Evolutionary conservation across 2,888 invertebrate species (phyloP), one percentile per base, ranked within the genome.

Genomic region (Margaritifera margaritifera): DNA sequence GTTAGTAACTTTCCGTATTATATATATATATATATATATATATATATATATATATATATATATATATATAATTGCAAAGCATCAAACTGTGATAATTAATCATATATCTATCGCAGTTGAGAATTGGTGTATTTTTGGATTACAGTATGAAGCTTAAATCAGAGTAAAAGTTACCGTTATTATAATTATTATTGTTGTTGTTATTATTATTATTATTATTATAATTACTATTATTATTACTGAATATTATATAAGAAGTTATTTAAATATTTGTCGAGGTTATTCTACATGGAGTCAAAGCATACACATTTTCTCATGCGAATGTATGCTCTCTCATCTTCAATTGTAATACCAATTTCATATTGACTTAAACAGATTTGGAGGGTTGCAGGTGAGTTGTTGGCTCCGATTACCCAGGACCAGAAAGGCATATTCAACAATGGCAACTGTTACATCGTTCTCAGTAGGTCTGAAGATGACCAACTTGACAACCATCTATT

Each of bases 401-500:
- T 82, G 31, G 72, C 68, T n/a, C 24, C 52, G 27, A 55, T 80
- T 15, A 67, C 66, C 1, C 77, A 76, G 75, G 78, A 82, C 54
- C 79, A 82, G 57, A 72, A 74, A 55, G 82, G 85, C 4, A 69
- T 81, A 6, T 84, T 85, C 61, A 68, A 69, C 53, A 84, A 81
- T 69, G 76, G 80, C 50, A 72, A 79, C 18, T 84, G 84, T 64
- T 85, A 84, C 69, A 61, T 84, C 15, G 69, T 84, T 6, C 59
- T 79, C 22, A 66, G 78, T 56, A 64, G 66, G 25, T 73, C 77
- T 22, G 62, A 69, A 25, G 74, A 71, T 50, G 66, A 63, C 42
- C 68, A 65, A 15, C 62, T 62, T 31, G 61, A 69, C 22, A 69
- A 72, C 18, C 60, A 71, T 60, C 66, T 77, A 0, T 53, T 84